Evolutionary conservation across 2,797 vertebrate species (phyloP).

Genomic region (Coregonus ussuriensis): DNA sequence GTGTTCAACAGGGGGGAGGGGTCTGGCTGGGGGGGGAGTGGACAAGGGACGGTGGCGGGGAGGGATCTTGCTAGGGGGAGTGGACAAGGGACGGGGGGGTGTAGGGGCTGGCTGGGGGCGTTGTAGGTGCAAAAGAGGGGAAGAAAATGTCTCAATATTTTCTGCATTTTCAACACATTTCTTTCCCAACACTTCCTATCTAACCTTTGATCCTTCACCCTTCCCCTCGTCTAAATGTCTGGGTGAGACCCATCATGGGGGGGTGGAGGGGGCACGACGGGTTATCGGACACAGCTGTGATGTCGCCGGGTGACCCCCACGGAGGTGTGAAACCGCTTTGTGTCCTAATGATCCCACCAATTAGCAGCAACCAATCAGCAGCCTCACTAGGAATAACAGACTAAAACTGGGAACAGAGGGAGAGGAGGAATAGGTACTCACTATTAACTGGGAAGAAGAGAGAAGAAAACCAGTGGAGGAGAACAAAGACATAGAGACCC

Average conservation of each 20-base stretch:
- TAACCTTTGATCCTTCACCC: not conserved
- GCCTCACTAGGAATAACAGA: conserved; percentile 19
- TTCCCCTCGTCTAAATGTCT: not conserved
- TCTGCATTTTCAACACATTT: not conserved
- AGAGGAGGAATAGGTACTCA: not conserved
- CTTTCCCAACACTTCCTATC: not conserved
- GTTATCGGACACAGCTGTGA: conserved; percentile 79
- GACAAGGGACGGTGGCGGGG: no score
- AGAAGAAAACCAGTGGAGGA: not conserved
- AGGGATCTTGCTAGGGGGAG: no score
- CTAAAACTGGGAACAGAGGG: not conserved
- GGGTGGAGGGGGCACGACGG: not conserved
- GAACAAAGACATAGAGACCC: not conserved
- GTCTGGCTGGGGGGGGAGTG: no score
- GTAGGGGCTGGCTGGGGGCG: not conserved
- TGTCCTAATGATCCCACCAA: conserved; percentile 80
- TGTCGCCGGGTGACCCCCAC: conserved; percentile 71
- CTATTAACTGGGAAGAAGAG: not conserved
- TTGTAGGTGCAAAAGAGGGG: not conserved
- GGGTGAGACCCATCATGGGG: not conserved
- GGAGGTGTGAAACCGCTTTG: conserved; percentile 78
- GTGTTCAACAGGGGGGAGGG: no score
- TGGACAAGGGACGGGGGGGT: no score
- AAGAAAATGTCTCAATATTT: not conserved
- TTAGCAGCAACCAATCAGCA: conserved; percentile 80